phyloP scores from a whole-genome alignment of 2,797 vertebrate genomes.

The Ficedula albicollis region DNA sequence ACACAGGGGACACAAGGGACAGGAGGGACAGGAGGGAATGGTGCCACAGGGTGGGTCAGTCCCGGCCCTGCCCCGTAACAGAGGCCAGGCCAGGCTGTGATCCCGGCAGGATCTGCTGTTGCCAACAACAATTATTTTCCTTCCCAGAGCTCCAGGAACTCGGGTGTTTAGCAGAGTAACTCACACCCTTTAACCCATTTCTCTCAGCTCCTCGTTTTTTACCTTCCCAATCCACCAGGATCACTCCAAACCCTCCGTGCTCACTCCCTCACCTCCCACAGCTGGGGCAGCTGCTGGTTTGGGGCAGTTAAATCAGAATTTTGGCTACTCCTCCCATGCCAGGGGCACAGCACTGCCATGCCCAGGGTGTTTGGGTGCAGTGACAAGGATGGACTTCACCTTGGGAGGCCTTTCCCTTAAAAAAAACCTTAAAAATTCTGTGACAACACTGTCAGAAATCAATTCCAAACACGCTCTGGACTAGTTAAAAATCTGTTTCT shows the following conservation, averaged over 20 bases:
- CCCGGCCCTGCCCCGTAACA: accelerated
- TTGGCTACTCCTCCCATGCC: accelerated
- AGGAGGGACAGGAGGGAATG: too few species aligned
- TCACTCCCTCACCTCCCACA: neutral
- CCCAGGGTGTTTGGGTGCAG: too few species aligned
- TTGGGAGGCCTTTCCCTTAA: neutral
- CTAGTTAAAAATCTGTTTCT: accelerated
- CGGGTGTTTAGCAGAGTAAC: neutral
- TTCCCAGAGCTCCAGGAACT: neutral
- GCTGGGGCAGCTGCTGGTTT: neutral
- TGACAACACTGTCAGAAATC: accelerated
- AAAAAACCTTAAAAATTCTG: accelerated
- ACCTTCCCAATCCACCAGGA: accelerated
- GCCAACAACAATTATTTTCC: neutral
- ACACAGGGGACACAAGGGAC: too few species aligned
- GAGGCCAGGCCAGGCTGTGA: neutral
- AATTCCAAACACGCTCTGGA: accelerated
- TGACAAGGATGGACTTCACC: accelerated
- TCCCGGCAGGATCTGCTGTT: neutral
- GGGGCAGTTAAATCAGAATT: neutral
- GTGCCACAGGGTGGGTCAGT: neutral
- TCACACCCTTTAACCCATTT: neutral
- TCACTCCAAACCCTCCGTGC: neutral
- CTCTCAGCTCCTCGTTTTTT: accelerated
- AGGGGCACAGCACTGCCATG: neutral